phyloP scores from a whole-genome alignment of 2,888 invertebrate genomes.

The Cataglyphis altisquamis region DNA sequence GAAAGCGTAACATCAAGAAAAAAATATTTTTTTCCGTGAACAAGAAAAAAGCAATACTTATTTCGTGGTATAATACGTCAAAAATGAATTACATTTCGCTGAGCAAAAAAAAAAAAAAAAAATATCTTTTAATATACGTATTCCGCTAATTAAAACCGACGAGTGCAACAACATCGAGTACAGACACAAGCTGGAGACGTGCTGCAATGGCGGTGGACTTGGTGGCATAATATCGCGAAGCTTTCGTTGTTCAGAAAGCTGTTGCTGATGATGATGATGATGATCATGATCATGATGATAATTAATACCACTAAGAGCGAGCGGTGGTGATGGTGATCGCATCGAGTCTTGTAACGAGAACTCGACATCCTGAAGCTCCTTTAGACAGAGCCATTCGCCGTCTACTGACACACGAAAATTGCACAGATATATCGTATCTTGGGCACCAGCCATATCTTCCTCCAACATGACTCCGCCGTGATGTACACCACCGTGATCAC shows the following conservation, averaged over 20 bases:
- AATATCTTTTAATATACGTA: not conserved
- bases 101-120: not conserved
- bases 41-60: constrained; percentile 13
- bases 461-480: constrained; percentile 86
- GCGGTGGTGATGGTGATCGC: constrained; percentile 89
- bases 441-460: constrained; percentile 94
- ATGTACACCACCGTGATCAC: constrained; percentile 79
- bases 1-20: not conserved
- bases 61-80: not conserved
- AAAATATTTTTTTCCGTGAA: not conserved
- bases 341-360: constrained; percentile 91
- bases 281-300: constrained; percentile 74
- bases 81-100: not conserved
- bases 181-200: constrained; percentile 86
- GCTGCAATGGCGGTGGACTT: constrained; percentile 84
- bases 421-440: constrained; percentile 98
- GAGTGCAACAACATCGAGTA: constrained; percentile 79
- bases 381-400: constrained; percentile 98
- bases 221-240: constrained; percentile 83
- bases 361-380: constrained; percentile 97
- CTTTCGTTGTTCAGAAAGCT: constrained; percentile 80
- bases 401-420: constrained; percentile 99
- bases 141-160: constrained; percentile 21
- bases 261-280: constrained; percentile 74
- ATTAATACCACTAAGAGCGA: constrained; percentile 87